These are phyloP conservation scores for Diplosoma virens DNA, from an alignment of 23 tunicate species.

Conservation along the genomic window DNA sequence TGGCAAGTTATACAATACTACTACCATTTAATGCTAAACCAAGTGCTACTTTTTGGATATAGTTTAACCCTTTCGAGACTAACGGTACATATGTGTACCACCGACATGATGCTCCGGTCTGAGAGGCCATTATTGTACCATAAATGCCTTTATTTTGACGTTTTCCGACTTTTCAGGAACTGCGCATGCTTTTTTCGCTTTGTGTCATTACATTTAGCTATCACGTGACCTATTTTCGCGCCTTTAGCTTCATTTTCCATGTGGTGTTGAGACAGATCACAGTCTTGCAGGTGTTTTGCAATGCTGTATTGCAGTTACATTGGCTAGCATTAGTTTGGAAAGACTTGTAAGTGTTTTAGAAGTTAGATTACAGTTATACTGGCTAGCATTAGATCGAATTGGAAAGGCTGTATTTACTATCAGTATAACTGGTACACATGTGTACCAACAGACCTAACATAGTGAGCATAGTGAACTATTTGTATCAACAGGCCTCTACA, in stretches of 20 bases:
- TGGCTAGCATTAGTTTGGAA: too few relatives aligned
- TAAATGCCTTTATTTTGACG: not conserved
- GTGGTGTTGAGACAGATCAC: not conserved
- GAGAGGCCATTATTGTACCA: constrained; percentile 12
- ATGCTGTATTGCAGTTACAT: too few relatives aligned
- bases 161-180: constrained; percentile 10
- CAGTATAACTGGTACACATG: not conserved
- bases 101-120: not conserved
- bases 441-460: not conserved
- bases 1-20: too few relatives aligned
- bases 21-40: too few relatives aligned
- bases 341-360: not conserved
- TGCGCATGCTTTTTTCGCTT: constrained; percentile 2
- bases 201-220: not conserved
- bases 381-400: constrained; percentile 1
- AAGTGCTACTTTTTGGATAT: too few relatives aligned
- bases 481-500: constrained; percentile 27
- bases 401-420: not conserved
- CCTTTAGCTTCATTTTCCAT: not conserved
- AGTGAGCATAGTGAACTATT: not conserved
- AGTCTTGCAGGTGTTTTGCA: not conserved
- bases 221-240: constrained; percentile 1
- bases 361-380: constrained; percentile 3
- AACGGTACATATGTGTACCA: constrained; percentile 8
- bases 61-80: constrained; percentile 6